Evolutionary conservation across 2,888 invertebrate species (phyloP).

Genomic region (Aspidiotus rigidus): DNA sequence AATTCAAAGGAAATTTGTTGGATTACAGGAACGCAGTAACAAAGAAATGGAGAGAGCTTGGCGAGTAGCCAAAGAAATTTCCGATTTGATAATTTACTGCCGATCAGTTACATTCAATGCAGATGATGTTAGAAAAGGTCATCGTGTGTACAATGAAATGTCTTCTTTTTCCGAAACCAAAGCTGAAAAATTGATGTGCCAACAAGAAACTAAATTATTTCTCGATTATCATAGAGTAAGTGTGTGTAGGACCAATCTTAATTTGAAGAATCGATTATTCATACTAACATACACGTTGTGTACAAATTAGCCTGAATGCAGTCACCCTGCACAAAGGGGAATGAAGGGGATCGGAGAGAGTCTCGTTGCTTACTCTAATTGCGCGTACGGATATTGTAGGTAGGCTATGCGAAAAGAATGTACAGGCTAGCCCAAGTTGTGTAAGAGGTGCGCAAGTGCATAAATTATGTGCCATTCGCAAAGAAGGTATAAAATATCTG

Average conservation of each 20-base stretch:
- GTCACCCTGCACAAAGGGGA: too few species aligned
- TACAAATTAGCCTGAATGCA: too few species aligned
- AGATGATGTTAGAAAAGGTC: constrained; percentile 58
- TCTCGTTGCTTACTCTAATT: too few species aligned
- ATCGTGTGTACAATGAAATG: constrained; percentile 86
- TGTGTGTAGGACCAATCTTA: background rate
- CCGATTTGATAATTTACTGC: constrained; percentile 92
- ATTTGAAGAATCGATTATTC: too few species aligned
- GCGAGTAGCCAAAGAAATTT: constrained; percentile 92
- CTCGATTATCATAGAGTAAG: constrained; percentile 62
- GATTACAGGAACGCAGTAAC: constrained; percentile 58
- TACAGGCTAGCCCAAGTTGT: too few species aligned
- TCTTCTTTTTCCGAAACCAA: constrained; percentile 95
- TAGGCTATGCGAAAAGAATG: too few species aligned
- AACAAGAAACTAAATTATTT: constrained; percentile 65
- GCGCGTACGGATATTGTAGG: too few species aligned
- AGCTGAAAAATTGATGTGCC: constrained; percentile 80
- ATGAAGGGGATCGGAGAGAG: too few species aligned
- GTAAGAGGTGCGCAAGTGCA: too few species aligned
- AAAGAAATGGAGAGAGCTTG: constrained; percentile 81
- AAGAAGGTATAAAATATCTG: too few species aligned
- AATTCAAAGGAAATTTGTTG: background rate
- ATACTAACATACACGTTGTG: too few species aligned
- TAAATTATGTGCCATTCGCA: too few species aligned
- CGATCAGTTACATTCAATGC: constrained; percentile 73